These are phyloP conservation scores for Petrolisthes manimaculis DNA, from an alignment of 2,888 invertebrate species.

Conservation along the genomic window DNA sequence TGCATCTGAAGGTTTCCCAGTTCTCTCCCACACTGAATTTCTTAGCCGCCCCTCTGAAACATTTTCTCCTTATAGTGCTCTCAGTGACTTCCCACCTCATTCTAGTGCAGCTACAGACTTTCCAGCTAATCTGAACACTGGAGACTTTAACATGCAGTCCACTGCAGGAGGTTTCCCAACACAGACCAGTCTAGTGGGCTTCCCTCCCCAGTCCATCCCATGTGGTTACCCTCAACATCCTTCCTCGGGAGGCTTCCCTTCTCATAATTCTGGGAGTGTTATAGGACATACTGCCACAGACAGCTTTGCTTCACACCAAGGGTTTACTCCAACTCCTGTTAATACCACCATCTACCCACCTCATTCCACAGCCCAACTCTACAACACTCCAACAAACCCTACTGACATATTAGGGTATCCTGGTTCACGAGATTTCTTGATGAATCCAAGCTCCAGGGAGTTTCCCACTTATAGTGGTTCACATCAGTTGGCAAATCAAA, in stretches of 20 bases:
- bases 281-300: conserved; percentile 32
- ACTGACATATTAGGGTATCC: conserved; percentile 34
- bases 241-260: conserved; percentile 28
- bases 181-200: conserved; percentile 36
- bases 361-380: conserved; percentile 33
- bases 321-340: conserved; percentile 21
- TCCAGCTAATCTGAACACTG: conserved; percentile 17
- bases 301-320: conserved; percentile 27
- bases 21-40: conserved; percentile 25
- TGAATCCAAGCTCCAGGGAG: conserved; percentile 42
- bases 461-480: conserved; percentile 36
- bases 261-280: conserved; percentile 32
- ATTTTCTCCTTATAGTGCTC: conserved; percentile 30
- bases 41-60: conserved; percentile 34
- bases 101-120: conserved; percentile 14
- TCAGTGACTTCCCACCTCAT: conserved; percentile 29
- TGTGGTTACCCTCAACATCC: conserved; percentile 45
- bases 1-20: conserved; percentile 25
- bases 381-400: conserved; percentile 27
- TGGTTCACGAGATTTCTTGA: conserved; percentile 35
- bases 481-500: conserved; percentile 32
- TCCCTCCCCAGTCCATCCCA: conserved; percentile 37
- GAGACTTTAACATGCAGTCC: conserved; percentile 42
- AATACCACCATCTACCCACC: conserved; percentile 34
- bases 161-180: conserved; percentile 37